Evolutionary conservation across 2,888 invertebrate species (phyloP), one percentile per base, ranked within the genome.

Genomic region (Chloroclysta siterata): DNA sequence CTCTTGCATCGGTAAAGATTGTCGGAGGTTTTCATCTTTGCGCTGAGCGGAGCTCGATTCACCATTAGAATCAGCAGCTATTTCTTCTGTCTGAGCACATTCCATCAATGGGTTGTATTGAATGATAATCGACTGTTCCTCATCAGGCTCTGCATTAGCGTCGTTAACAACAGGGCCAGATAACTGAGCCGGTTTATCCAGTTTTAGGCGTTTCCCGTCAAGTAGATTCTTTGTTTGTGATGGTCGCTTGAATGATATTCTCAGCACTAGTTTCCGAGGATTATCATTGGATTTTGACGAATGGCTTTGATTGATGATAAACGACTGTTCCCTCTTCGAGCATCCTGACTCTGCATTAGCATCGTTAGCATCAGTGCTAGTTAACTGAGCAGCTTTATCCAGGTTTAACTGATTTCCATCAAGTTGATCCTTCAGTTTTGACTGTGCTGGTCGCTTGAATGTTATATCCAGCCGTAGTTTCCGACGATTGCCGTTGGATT

Each of bases 161-260:
- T 22, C 29, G 13, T 14, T 14, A 33, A 33, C 48, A 51, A 51
- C 51, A 51, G 33, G 5, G n/a, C 52, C 39, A 41, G 53, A 53
- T 42, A 41, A 41, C 41, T 41, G 53, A 53, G 53, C 53, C 41
- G 42, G 8, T 53, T 53, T 22, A 53, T 28, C 28, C 4, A 41
- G 41, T 41, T 53, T 53, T 4, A 53, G n/a, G 22, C 28, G 53
- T 42, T 53, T 41, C 8, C 7, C 39, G 42, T 42, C 28, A 41
- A 28, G 22, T 28, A 28, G 22, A 42, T 53, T 28, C 41, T 28
- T 53, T 6, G 41, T 22, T 41, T 53, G 5, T 41, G 52, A 22
- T 53, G 52, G 52, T 53, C 39, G 52, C 41, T 53, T 53, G 41
- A n/a, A 41, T 53, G 52, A 53, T 22, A 2, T 39, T 15, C 11